Evolutionary conservation across 2,113 vertebrate genomes (phyloP).

Genomic region (Colaptes auratus): DNA sequence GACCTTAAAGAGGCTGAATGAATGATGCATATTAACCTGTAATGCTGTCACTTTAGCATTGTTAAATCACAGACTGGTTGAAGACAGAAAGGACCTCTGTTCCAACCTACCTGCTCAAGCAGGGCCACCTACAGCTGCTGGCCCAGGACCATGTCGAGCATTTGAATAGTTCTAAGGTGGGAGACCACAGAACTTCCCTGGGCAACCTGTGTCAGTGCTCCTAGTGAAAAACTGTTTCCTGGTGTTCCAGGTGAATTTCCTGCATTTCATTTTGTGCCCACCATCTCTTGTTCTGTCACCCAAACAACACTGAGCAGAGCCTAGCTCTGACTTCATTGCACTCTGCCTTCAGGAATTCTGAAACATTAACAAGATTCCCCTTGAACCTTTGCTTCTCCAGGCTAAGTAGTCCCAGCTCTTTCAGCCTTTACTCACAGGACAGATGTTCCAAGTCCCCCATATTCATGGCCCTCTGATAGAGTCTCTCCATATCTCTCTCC

Average conservation of each 20-base stretch:
- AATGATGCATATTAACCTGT: neutral
- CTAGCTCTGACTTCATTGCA: neutral
- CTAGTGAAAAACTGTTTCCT: neutral
- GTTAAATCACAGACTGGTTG: neutral
- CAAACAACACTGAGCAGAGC: neutral
- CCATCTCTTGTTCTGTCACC: rapidly evolving
- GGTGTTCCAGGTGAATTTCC: neutral
- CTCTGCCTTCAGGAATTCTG: neutral
- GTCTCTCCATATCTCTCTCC: too few species aligned
- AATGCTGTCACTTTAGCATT: neutral
- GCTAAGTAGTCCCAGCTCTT: neutral
- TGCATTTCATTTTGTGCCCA: neutral
- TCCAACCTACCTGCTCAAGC: neutral
- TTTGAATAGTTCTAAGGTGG: neutral
- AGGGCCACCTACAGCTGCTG: neutral
- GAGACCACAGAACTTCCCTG: neutral
- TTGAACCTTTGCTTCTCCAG: neutral
- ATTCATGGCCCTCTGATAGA: too few species aligned
- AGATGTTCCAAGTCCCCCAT: neutral
- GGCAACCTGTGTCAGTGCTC: too few species aligned
- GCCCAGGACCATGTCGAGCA: neutral
- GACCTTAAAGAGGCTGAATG: neutral
- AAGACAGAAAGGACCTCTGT: neutral
- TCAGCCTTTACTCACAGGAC: neutral
- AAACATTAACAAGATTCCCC: neutral